A percentile compares a stretch with the other conserved stretches of the same genome.
These are phyloP conservation scores for Perithous albicinctus DNA, from an alignment of 2,888 invertebrate species.

Conservation along the genomic window DNA sequence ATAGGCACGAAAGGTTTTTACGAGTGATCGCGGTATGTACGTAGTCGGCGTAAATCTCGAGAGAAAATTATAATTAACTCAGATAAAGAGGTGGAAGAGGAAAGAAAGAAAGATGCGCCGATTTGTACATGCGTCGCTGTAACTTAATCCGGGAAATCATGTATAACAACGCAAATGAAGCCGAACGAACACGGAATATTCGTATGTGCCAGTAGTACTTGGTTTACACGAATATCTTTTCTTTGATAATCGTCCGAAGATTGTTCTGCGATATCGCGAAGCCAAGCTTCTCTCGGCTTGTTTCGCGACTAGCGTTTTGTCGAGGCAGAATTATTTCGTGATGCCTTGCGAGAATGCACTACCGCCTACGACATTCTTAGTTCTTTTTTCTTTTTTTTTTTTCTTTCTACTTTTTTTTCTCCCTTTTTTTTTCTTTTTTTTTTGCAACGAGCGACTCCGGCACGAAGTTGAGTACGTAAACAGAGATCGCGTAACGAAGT, in stretches of 20 bases:
- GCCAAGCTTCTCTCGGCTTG: background rate
- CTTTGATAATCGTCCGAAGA: conserved; percentile 28
- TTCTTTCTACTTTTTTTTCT: background rate
- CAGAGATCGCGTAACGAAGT: conserved; percentile 28
- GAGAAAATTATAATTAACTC: background rate
- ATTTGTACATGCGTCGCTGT: background rate
- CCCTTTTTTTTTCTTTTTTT: conserved; percentile 1
- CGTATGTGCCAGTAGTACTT: conserved; percentile 16
- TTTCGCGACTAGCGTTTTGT: conserved; percentile 11
- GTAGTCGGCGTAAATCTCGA: background rate
- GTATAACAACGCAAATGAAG: background rate
- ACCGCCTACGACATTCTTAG: background rate
- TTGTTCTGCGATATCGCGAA: conserved; percentile 33
- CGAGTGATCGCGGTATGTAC: background rate
- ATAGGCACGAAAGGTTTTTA: conserved; percentile 23
- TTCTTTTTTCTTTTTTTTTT: background rate
- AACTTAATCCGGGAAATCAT: background rate
- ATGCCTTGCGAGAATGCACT: conserved; percentile 35
- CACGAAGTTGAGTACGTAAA: conserved; percentile 21
- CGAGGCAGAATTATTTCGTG: conserved; percentile 15
- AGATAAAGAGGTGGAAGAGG: background rate
- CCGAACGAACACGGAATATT: conserved; percentile 12
- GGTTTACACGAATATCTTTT: conserved; percentile 23
- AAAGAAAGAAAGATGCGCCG: conserved; percentile 10
- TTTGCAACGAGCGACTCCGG: background rate